These are phyloP conservation scores for Telmatochromis brichardi DNA, from an alignment of 2,113 vertebrate genomes.

Conservation along the genomic window DNA sequence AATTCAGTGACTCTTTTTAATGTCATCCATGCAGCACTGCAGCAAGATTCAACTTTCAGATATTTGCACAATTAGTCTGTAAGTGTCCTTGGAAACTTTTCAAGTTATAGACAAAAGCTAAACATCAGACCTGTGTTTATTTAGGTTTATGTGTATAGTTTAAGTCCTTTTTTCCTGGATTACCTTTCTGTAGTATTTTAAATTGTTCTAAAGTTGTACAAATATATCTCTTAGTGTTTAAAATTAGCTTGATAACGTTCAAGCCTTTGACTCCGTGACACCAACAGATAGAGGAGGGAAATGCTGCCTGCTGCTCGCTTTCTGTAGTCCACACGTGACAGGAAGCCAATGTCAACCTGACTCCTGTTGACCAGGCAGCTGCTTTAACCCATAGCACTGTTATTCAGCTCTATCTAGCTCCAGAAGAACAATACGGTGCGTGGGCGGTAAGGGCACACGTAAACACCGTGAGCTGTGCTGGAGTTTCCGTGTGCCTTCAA, in stretches of 20 bases:
- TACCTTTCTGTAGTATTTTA: neutral
- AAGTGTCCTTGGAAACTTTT: neutral
- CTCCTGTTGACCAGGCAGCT: constrained; percentile 3
- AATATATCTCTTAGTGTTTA: neutral
- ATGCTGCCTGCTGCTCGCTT: neutral
- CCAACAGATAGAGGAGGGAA: constrained; percentile 10
- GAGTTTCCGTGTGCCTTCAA: neutral
- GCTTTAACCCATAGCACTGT: neutral
- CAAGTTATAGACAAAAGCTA: neutral
- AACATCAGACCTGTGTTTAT: neutral
- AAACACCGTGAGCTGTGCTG: neutral
- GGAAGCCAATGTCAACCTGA: constrained; percentile 46
- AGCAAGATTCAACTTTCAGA: neutral
- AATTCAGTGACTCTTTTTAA: neutral
- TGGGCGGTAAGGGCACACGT: neutral
- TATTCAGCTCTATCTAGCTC: neutral
- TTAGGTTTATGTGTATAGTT: neutral
- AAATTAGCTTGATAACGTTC: neutral
- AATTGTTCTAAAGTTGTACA: neutral
- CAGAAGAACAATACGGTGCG: neutral
- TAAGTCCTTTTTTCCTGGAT: neutral
- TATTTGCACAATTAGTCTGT: neutral
- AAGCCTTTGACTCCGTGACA: neutral
- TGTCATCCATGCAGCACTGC: neutral
- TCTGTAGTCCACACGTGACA: constrained; percentile 34